A percentile compares a stretch with the other conserved stretches of the same genome.
Evolutionary conservation across 2,888 invertebrate genomes (phyloP).

Genomic region (Deilephila elpenor): DNA sequence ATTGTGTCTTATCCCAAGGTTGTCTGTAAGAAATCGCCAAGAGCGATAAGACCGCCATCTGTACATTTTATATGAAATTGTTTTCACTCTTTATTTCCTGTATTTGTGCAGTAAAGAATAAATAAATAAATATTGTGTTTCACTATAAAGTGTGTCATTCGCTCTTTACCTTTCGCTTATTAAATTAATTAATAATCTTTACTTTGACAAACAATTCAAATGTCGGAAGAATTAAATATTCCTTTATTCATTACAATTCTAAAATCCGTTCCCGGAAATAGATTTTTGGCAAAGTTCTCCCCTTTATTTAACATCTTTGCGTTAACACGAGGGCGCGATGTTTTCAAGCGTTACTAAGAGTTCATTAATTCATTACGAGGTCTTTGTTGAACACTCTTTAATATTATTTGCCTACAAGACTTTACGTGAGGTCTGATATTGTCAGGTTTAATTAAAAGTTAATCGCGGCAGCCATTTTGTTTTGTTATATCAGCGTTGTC

Average conservation of each 20-base stretch:
- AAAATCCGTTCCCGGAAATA: slow-evolving; percentile 7
- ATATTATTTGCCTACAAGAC: slow-evolving; percentile 18
- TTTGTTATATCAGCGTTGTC: not conserved
- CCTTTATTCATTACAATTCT: not conserved
- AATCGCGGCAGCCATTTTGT: slow-evolving; percentile 27
- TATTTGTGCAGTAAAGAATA: no score
- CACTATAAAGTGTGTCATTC: no score
- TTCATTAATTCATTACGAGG: slow-evolving; percentile 24
- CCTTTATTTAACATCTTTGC: slow-evolving; percentile 11
- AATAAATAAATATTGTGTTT: no score
- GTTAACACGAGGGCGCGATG: slow-evolving; percentile 4
- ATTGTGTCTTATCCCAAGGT: no score
- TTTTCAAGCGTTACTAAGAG: slow-evolving; percentile 18
- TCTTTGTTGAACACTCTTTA: slow-evolving; percentile 25
- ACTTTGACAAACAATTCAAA: no score
- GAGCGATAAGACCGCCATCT: no score
- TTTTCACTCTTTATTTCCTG: no score
- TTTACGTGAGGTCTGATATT: slow-evolving; percentile 22
- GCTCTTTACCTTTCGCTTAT: no score
- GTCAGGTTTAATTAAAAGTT: slow-evolving; percentile 26
- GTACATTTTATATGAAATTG: no score
- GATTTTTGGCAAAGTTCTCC: slow-evolving; percentile 1
- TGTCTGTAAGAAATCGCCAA: no score
- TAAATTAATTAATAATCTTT: no score
- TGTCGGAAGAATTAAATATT: not conserved